Conservation (phyloP, 1,140 invertebrate genomes). For the Aporrectodea caliginosa region DNA sequence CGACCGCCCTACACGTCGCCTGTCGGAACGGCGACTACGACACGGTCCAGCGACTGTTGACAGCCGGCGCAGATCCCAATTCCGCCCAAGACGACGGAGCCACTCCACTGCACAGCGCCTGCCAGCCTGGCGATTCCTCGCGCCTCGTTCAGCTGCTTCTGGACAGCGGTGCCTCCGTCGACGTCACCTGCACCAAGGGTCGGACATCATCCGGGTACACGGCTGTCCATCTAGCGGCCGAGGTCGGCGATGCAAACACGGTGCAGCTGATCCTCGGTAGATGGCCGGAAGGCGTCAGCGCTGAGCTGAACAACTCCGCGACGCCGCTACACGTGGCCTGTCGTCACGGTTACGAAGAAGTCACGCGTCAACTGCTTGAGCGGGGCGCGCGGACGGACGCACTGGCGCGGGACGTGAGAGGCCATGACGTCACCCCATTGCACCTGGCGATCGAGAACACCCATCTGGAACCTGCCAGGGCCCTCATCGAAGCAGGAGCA, state of each 20-base stretch:
- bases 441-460: constrained; percentile 78
- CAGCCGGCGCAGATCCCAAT: constrained; percentile 57
- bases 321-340: constrained; percentile 41
- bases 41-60: background rate
- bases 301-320: constrained; percentile 21
- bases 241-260: constrained; percentile 14
- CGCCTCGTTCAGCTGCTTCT: constrained; percentile 11
- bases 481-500: constrained; percentile 67
- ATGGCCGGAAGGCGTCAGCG: background rate
- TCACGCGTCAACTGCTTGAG: constrained; percentile 34
- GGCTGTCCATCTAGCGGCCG: constrained; percentile 28
- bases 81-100: constrained; percentile 63
- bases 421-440: constrained; percentile 62
- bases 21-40: background rate
- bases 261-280: constrained; percentile 12
- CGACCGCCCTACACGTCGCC: background rate
- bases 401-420: background rate
- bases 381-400: constrained; percentile 27
- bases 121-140: constrained; percentile 23
- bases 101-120: constrained; percentile 65
- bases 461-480: constrained; percentile 66
- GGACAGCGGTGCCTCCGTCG: constrained; percentile 14
- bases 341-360: constrained; percentile 25
- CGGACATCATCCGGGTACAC: constrained; percentile 8
- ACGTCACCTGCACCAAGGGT: background rate